Evolutionary conservation across 2,888 invertebrate genomes (phyloP), one percentile per base, ranked within the genome.

Genomic region (Caradrina kadenii): DNA sequence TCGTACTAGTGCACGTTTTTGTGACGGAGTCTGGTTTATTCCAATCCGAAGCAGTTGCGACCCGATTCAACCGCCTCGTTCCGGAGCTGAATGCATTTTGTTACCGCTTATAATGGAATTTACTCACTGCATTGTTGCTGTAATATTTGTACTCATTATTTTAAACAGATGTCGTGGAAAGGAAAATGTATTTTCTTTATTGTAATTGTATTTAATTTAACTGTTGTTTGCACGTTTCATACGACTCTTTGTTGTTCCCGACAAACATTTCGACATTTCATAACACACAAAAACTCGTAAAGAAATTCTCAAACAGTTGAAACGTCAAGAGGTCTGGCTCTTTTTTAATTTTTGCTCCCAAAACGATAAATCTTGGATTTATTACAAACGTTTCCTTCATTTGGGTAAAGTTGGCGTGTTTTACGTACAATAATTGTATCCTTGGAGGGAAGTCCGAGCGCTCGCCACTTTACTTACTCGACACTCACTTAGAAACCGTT

Each of bases 321-420:
- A 62, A 73, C 49, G 63, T 73, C 77, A 76, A 76, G 66, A 66
- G 66, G 66, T 69, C 60, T 63, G 13, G n/a, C 21, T 49, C 19
- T 35, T 48, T 76, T 72, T 73, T 69, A 62, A 64, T 71, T 70
- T 80, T 81, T 64, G 58, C 56, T 67, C 65, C 62, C 50, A 31
- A 81, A 79, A 73, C 73, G 42, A 83, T 72, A 73, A 83, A 82
- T 75, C 68, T 75, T 70, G 55, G 62, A 81, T 76, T 81, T 82
- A 81, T 81, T 72, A 75, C 73, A n/a, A 83, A 66, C 59, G 75
- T 79, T 82, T 75, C 81, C 67, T 78, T 73, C 64, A 73, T 75
- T 81, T 73, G 54, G 58, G 60, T 60, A 19, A 78, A 81, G 69
- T 76, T 73, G 39, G 73, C 73, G 71, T 83, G 71, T 83, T 82